phyloP scores from a whole-genome alignment of 2,797 vertebrate genomes.

The Enoplosus armatus region DNA sequence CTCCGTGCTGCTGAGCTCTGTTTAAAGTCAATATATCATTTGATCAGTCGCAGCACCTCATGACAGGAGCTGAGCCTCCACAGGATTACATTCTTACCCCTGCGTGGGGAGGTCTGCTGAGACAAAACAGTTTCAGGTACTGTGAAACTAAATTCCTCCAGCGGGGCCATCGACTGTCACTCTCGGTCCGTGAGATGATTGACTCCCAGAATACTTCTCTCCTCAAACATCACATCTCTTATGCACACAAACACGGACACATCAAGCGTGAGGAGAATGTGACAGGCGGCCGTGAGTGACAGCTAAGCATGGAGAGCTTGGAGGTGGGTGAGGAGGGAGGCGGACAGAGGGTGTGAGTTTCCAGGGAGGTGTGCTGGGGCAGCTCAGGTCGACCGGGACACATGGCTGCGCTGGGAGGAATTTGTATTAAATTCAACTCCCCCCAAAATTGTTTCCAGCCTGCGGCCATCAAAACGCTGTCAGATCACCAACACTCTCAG shows the following conservation, averaged over 20 bases:
- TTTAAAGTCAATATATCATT: slow-evolving; percentile 50
- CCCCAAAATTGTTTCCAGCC: slow-evolving; percentile 82
- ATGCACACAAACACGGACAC: slow-evolving; percentile 71
- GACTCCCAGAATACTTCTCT: slow-evolving; percentile 56
- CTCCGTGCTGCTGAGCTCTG: background rate
- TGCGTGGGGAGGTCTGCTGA: slow-evolving; percentile 47
- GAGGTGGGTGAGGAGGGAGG: slow-evolving; percentile 35
- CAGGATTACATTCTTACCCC: slow-evolving; percentile 46
- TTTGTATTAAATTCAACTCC: slow-evolving; percentile 76
- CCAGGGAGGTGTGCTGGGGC: slow-evolving; percentile 63
- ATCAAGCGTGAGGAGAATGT: slow-evolving; percentile 57
- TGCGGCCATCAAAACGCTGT: slow-evolving; percentile 75
- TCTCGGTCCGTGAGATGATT: slow-evolving; percentile 60
- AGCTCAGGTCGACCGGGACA: slow-evolving; percentile 67
- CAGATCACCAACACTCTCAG: slow-evolving; percentile 60
- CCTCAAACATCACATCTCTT: slow-evolving; percentile 68
- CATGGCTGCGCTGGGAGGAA: slow-evolving; percentile 69
- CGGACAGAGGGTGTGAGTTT: slow-evolving; percentile 56
- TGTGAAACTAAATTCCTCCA: slow-evolving; percentile 67
- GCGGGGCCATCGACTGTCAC: slow-evolving; percentile 62
- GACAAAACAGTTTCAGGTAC: slow-evolving; percentile 68
- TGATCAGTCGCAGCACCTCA: slow-evolving; percentile 47
- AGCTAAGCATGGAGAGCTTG: slow-evolving; percentile 48
- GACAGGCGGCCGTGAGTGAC: slow-evolving; percentile 69
- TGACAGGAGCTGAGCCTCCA: slow-evolving; percentile 46